Evolutionary conservation across 2,797 vertebrate species (phyloP).

Genomic region (Hydrophis major): DNA sequence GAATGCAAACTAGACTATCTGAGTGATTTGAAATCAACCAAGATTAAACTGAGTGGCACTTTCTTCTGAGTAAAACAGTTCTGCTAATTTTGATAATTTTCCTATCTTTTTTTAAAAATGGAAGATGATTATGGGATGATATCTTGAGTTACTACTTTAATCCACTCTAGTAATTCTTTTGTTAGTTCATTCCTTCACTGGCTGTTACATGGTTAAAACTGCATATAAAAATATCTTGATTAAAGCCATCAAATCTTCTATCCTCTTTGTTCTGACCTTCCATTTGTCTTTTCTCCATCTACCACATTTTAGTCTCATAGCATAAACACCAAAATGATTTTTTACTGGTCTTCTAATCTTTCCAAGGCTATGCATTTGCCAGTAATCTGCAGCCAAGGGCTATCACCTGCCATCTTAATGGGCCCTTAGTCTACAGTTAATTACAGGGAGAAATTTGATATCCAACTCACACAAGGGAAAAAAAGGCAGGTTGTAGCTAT

Average conservation of each 20-base stretch:
- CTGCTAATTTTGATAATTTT: neutral
- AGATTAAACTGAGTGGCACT: neutral
- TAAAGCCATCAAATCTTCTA: conserved; percentile 17
- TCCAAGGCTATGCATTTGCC: conserved; percentile 52
- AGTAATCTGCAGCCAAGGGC: conserved; percentile 49
- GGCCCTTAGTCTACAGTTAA: conserved; percentile 52
- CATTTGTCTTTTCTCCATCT: neutral
- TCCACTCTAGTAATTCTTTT: neutral
- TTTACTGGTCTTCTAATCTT: conserved; percentile 54
- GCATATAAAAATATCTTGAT: neutral
- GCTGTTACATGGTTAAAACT: neutral
- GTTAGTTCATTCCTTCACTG: neutral
- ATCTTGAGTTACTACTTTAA: neutral
- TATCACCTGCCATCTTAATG: conserved; percentile 56
- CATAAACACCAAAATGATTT: conserved; percentile 51
- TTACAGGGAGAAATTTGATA: conserved; percentile 61
- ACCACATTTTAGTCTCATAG: conserved; percentile 44
- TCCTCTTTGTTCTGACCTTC: conserved; percentile 39
- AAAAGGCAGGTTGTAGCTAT: neutral
- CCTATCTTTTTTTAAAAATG: neutral
- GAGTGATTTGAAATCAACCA: neutral
- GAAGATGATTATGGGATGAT: neutral
- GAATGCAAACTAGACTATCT: neutral
- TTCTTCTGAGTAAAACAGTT: neutral
- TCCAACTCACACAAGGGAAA: conserved; percentile 23